These are phyloP conservation scores for Diadromus collaris DNA, from an alignment of 2,888 invertebrate species.

Conservation along the genomic window DNA sequence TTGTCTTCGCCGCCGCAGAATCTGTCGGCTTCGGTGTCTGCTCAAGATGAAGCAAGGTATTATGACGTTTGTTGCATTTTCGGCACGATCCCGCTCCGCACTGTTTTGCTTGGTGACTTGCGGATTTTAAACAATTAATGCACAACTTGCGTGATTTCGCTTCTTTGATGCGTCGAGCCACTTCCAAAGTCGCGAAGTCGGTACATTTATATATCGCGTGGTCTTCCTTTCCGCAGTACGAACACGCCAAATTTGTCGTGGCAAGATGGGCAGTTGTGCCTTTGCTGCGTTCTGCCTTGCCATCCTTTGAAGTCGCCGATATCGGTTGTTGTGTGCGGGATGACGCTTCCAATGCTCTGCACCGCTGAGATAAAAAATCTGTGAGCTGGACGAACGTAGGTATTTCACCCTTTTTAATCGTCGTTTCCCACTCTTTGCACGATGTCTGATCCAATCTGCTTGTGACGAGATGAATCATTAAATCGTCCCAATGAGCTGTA, in stretches of 20 bases:
- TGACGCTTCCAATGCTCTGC: conserved; percentile 18
- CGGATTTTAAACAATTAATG: conserved; percentile 22
- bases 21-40: not conserved
- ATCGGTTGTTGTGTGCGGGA: not conserved
- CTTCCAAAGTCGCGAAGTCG: not conserved
- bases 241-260: conserved; percentile 10
- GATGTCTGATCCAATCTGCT: conserved; percentile 11
- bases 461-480: conserved; percentile 3
- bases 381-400: conserved; percentile 21
- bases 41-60: conserved; percentile 20
- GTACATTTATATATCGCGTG: conserved; percentile 27
- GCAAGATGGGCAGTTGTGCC: conserved; percentile 4
- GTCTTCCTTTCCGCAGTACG: conserved; percentile 19
- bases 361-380: conserved; percentile 22
- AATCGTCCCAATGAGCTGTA: conserved; percentile 9
- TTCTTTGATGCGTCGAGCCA: conserved; percentile 16
- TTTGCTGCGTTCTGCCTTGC: conserved; percentile 1
- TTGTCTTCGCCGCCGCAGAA: not conserved
- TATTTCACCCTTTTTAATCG: conserved; percentile 17
- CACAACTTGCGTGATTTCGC: conserved; percentile 19
- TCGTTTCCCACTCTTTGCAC: conserved; percentile 35
- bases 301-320: not conserved
- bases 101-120: conserved; percentile 2
- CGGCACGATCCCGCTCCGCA: conserved; percentile 9
- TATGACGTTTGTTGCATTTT: conserved; percentile 18